Conservation (phyloP, 1,140 invertebrate species). For the Aricia agestis region DNA sequence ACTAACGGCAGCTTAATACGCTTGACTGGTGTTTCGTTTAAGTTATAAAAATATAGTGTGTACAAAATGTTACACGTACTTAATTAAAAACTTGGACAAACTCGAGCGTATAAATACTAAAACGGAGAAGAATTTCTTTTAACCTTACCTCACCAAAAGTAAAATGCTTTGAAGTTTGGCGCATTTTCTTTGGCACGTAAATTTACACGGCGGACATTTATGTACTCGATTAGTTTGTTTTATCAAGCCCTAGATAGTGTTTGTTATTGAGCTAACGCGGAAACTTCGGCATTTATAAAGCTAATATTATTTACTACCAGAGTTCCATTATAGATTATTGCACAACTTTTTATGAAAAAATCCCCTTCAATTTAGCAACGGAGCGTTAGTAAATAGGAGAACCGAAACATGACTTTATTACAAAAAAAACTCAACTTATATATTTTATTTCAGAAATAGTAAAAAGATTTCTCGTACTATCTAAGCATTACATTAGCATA, state of each 20-base stretch:
- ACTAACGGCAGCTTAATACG: neutral
- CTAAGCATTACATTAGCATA: neutral
- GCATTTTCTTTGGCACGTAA: conserved; percentile 14
- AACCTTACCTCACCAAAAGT: conserved; percentile 8
- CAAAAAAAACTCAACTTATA: neutral
- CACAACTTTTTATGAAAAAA: neutral
- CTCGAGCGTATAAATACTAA: conserved; percentile 7
- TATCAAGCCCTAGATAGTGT: neutral
- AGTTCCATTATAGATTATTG: neutral
- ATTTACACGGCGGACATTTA: neutral
- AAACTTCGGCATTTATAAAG: neutral
- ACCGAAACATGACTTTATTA: neutral
- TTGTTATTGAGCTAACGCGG: neutral
- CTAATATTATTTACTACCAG: neutral
- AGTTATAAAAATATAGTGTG: neutral
- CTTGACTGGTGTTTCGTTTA: neutral
- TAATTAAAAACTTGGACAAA: conserved; percentile 9
- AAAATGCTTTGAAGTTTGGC: conserved; percentile 11
- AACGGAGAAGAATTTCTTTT: conserved; percentile 2
- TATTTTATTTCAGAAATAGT: neutral
- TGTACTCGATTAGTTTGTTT: conserved; percentile 5
- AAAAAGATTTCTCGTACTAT: neutral
- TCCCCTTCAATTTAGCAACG: neutral
- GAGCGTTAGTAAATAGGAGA: neutral
- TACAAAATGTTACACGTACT: neutral